Conservation (phyloP, 2,797 vertebrate species). For the Pitangus sulphuratus region DNA sequence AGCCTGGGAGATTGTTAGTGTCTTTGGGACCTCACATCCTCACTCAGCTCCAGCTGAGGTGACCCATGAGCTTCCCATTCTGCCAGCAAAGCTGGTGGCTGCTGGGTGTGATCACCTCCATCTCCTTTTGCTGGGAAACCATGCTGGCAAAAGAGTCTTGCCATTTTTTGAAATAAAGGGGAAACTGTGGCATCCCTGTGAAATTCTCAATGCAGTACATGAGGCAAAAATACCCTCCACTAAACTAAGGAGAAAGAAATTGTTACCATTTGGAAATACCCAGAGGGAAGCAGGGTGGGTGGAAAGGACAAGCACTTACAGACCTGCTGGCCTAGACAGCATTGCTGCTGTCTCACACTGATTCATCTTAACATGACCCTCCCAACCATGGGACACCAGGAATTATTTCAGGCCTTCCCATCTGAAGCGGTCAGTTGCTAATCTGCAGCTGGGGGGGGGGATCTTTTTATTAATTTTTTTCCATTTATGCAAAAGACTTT, state of each 20-base stretch:
- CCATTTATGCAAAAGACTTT: neutral
- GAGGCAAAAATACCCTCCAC: accelerated
- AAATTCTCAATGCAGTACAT: neutral
- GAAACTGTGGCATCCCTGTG: neutral
- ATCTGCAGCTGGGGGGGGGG: neutral
- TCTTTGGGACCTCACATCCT: neutral
- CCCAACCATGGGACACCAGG: neutral
- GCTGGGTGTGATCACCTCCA: neutral
- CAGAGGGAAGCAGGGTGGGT: neutral
- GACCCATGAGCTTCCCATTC: accelerated
- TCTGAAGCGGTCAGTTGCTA: neutral
- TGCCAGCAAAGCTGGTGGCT: neutral
- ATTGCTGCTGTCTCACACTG: accelerated
- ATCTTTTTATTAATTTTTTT: neutral
- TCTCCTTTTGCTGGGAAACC: neutral
- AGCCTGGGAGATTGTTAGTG: neutral
- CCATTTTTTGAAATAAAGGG: neutral
- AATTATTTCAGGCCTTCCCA: neutral
- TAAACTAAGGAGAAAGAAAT: neutral
- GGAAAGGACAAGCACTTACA: neutral
- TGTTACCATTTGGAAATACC: neutral
- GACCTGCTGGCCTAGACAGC: neutral
- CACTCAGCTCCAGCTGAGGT: accelerated
- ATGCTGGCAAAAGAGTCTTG: neutral
- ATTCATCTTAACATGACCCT: neutral